Evolutionary conservation across 2,888 invertebrate species (phyloP), one percentile per base, ranked within the genome.

Genomic region (Trichopria drosophilae): DNA sequence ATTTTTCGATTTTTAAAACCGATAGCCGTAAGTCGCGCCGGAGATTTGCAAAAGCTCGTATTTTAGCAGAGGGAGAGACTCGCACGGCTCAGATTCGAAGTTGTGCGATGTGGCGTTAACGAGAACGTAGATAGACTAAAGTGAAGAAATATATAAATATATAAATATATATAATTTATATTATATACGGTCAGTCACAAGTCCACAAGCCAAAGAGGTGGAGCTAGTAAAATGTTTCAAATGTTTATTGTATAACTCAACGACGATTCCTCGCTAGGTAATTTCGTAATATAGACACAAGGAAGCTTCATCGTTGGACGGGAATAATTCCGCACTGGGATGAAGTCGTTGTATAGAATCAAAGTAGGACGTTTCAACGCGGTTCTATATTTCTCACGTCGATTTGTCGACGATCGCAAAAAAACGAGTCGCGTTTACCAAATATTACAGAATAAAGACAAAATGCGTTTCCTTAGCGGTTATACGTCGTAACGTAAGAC

Each of bases 171-270:
- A 51, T 39, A 62, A 66, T 65, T 68, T 65, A 66, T 64, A 63
- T 59, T 62, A 60, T 55, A 53, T 63, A 66, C 55, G 61, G 63
- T 68, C 69, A 72, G 68, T 73, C 69, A 72, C 64, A 60, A 66
- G 62, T 73, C 69, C 68, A 70, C 69, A 72, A 72, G 67, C 73
- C 73, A 74, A 74, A 74, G 73, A 74, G 62, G 68, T 72, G 72
- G 68, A 72, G 65, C 71, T 73, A 73, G 73, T 73, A 69, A 68
- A 63, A 54, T 50, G 52, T 53, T 57, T 59, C 48, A 50, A 52
- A 60, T 63, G 57, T 62, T 58, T 62, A 62, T 61, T 55, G 47
- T 54, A 58, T 62, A 59, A 61, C 55, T 60, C 59, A 65, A 65
- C 52, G 49, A 59, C 56, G 52, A 61, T 60, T 63, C 62, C 62